Evolutionary conservation across 2,888 invertebrate species (phyloP), one percentile per base, ranked within the genome.

Genomic region (Galerucella nymphaeae): DNA sequence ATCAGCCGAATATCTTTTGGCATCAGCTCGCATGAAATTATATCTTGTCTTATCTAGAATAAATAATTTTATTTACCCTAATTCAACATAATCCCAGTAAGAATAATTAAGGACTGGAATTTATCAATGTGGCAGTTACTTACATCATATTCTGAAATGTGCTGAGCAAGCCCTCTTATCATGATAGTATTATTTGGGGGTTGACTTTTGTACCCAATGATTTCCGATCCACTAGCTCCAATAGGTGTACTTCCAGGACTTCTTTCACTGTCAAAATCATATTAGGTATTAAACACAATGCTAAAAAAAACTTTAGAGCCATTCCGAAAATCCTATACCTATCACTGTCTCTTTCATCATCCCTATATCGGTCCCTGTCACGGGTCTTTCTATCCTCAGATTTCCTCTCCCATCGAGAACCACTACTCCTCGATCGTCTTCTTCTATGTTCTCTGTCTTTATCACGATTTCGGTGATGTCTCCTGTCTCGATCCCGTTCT

Each of bases 1-100:
- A 96, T 95, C 55, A 96, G 88, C 59, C 96, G 90, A 82, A 96
- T 93, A 84, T 95, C 95, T 85, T 92, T 92, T 2, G 94, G 92
- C 86, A 92, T 91, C 77, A 95, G 88, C 75, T 93, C 92, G 85
- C 91, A 92, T 82, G 91, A 90, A 80, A 93, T 89, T 80, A 95
- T 90, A 82, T 94, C 93, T 84, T 92, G 92, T 80, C 93, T 90
- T 80, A 96, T 93, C 94, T 95, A 87, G 74, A 88, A 53, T 18
- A 53, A 53, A 16, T 53, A 18, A 4, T n/a, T 50, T n/a, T 2
- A 50, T n/a, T 16, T 87, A n/a, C 11, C 14, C 45, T 45, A 50
- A 1, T 57, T 13, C 18, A 30, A 30, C 6, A 30, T 30, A 30
- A 30, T 5, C 30, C 30, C 6, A 30, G 30, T 30, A 5, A 30